Conservation (phyloP, 2,113 vertebrate genomes). For the Ploceus nigricollis region DNA sequence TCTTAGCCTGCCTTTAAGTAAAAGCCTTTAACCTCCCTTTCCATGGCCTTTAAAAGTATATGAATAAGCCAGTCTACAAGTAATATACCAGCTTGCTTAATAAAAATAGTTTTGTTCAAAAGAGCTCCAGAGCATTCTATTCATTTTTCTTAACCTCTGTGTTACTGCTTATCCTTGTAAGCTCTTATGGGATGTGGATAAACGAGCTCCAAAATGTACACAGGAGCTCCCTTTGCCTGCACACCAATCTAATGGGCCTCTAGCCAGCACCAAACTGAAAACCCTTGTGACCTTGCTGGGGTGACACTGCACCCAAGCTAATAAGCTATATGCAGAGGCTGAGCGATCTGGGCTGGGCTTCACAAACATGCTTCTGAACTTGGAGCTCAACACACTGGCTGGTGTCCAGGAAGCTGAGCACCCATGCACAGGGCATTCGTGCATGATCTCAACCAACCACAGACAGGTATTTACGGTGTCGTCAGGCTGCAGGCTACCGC, state of each 20-base stretch:
- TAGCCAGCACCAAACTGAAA: neutral
- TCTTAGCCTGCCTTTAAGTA: neutral
- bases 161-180: neutral
- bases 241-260: neutral
- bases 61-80: neutral
- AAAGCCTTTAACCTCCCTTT: neutral
- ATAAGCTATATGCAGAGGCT: neutral
- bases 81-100: neutral
- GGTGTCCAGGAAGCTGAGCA: neutral
- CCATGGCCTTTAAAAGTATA: neutral
- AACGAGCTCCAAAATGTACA: neutral
- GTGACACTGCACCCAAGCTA: neutral
- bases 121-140: neutral
- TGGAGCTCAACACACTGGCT: neutral
- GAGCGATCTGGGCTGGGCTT: neutral
- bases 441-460: neutral
- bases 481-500: neutral
- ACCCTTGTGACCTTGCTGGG: conserved; percentile 12
- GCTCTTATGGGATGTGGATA: neutral
- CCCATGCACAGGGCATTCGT: neutral
- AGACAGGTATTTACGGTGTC: neutral
- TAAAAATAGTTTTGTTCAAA: neutral
- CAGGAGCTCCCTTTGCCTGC: neutral
- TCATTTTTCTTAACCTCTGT: neutral
- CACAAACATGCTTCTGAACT: conserved; percentile 7